These are phyloP conservation scores for Bellardia bayeri DNA, from an alignment of 2,888 invertebrate genomes.

Conservation along the genomic window DNA sequence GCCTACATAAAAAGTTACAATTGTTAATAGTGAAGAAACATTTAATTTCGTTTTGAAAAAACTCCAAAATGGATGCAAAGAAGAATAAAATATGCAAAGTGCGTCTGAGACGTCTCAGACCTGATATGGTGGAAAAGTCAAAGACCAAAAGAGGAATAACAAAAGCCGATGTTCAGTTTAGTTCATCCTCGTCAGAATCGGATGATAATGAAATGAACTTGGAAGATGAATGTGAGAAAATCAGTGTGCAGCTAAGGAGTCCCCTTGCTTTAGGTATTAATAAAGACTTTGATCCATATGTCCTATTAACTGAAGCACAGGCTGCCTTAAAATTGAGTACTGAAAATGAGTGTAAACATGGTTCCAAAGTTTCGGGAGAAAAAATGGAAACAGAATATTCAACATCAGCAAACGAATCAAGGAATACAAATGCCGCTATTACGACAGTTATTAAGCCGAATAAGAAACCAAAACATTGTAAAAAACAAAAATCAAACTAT, in stretches of 20 bases:
- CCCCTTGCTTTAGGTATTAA: slow-evolving; percentile 71
- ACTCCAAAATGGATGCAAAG: slow-evolving; percentile 62
- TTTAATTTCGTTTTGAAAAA: background rate
- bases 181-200: slow-evolving; percentile 72
- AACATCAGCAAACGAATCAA: slow-evolving; percentile 50
- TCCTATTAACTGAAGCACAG: slow-evolving; percentile 61
- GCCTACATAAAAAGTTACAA: background rate
- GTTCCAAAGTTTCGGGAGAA: slow-evolving; percentile 34
- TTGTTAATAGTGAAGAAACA: background rate
- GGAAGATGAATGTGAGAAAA: slow-evolving; percentile 65
- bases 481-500: slow-evolving; percentile 52
- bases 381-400: slow-evolving; percentile 43
- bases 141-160: slow-evolving; percentile 55
- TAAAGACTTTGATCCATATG: slow-evolving; percentile 70
- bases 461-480: slow-evolving; percentile 56
- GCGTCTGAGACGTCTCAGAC: slow-evolving; percentile 69
- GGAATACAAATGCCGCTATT: slow-evolving; percentile 27
- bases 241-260: slow-evolving; percentile 72
- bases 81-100: slow-evolving; percentile 69
- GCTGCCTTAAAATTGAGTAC: slow-evolving; percentile 69
- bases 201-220: slow-evolving; percentile 68
- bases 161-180: slow-evolving; percentile 50
- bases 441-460: slow-evolving; percentile 18
- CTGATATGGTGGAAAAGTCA: slow-evolving; percentile 63
- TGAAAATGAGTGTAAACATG: slow-evolving; percentile 59